Evolutionary conservation across 1,140 invertebrate species (phyloP).

Genomic region (Psix sp.): DNA sequence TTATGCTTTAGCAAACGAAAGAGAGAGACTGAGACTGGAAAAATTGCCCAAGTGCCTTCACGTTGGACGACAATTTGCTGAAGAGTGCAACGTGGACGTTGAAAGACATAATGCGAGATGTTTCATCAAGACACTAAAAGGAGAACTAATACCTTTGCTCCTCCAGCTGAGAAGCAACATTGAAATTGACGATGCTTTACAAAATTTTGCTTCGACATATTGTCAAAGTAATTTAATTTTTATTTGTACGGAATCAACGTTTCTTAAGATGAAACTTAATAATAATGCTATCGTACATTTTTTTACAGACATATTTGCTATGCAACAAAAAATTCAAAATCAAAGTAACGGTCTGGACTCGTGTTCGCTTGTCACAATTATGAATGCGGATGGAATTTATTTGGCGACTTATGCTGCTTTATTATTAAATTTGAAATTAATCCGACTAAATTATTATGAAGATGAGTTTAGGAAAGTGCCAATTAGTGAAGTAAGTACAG

Average conservation of each 20-base stretch:
- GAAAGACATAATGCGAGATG: conserved; percentile 87
- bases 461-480: conserved; percentile 78
- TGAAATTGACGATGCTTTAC: conserved; percentile 92
- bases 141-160: conserved; percentile 84
- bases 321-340: conserved; percentile 72
- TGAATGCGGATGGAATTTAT: conserved; percentile 97
- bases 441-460: conserved; percentile 86
- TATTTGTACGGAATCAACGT: too few species aligned
- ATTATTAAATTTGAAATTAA: conserved; percentile 88
- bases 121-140: conserved; percentile 84
- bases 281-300: not conserved
- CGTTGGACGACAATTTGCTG: conserved; percentile 76
- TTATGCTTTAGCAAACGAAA: conserved; percentile 76
- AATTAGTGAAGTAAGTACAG: conserved; percentile 80
- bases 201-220: conserved; percentile 93
- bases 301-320: conserved; percentile 69
- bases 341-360: conserved; percentile 63
- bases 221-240: conserved; percentile 86
- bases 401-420: conserved; percentile 91
- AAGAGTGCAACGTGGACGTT: conserved; percentile 85
- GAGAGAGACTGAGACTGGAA: conserved; percentile 78
- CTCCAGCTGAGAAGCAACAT: conserved; percentile 84
- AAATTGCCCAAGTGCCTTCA: conserved; percentile 82
- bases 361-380: conserved; percentile 82
- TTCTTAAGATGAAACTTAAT: not conserved